Conservation (phyloP, 2,888 invertebrate species). For the Tenthredo notha region DNA sequence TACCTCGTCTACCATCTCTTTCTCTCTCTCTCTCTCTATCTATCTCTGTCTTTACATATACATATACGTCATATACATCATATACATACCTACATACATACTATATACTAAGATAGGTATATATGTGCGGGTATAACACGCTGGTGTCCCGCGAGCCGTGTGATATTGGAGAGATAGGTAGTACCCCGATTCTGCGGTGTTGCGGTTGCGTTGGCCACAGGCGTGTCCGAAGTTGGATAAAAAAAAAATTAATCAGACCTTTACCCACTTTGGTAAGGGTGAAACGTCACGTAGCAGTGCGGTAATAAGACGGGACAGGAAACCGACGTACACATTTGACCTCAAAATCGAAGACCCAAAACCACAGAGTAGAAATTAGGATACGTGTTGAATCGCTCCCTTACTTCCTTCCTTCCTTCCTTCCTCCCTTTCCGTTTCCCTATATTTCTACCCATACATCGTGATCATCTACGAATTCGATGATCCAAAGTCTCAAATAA, state of each 20-base stretch:
- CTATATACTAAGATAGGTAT: background rate
- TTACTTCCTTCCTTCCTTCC: background rate
- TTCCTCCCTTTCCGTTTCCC: background rate
- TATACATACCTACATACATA: background rate
- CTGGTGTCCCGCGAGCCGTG: background rate
- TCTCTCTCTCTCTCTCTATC: background rate
- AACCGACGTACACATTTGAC: constrained; percentile 2
- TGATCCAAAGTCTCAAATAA: background rate
- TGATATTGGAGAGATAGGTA: constrained; percentile 38
- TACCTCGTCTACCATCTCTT: constrained; percentile 13
- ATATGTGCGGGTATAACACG: background rate
- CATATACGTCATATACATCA: background rate
- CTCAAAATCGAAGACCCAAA: constrained; percentile 32
- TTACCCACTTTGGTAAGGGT: background rate
- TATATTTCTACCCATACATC: background rate
- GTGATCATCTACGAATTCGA: background rate
- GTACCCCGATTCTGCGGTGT: constrained; percentile 21
- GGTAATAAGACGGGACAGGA: constrained; percentile 22
- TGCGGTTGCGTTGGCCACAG: constrained; percentile 21
- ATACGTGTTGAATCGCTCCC: background rate
- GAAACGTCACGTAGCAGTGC: constrained; percentile 8
- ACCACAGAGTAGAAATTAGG: background rate
- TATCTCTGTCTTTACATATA: background rate
- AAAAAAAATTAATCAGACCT: constrained; percentile 23
- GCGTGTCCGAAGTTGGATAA: constrained; percentile 20